Conservation (phyloP, 2,797 vertebrate species). For the Lateolabrax maculatus region DNA sequence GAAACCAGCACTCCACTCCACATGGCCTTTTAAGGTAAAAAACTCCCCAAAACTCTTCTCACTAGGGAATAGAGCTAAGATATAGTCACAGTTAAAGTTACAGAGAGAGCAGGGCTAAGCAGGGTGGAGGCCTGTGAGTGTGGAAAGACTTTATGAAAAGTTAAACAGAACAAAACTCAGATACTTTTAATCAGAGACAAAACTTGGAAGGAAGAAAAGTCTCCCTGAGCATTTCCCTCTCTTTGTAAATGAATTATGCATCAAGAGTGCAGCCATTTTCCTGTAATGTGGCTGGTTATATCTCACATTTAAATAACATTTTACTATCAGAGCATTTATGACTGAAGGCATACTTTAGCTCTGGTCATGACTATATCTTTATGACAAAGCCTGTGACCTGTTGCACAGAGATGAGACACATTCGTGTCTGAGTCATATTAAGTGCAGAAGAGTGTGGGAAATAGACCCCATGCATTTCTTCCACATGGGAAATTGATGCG, state of each 20-base stretch:
- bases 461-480: slow-evolving; percentile 47
- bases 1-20: slow-evolving; percentile 77
- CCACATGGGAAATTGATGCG: slow-evolving; percentile 56
- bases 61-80: slow-evolving; percentile 74
- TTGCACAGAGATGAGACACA: slow-evolving; percentile 45
- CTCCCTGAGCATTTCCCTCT: neutral
- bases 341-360: slow-evolving; percentile 24
- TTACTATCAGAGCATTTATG: slow-evolving; percentile 67
- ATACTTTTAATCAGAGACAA: slow-evolving; percentile 21
- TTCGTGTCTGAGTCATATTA: slow-evolving; percentile 54
- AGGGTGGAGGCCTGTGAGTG: slow-evolving; percentile 30
- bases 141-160: slow-evolving; percentile 40
- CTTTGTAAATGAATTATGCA: slow-evolving; percentile 1
- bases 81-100: slow-evolving; percentile 78
- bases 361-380: slow-evolving; percentile 54
- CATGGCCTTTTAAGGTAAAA: slow-evolving; percentile 88
- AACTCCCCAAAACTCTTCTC: slow-evolving; percentile 80
- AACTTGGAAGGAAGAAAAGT: slow-evolving; percentile 11
- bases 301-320: slow-evolving; percentile 70
- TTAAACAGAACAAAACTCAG: slow-evolving; percentile 5
- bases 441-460: slow-evolving; percentile 70
- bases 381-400: slow-evolving; percentile 46
- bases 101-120: slow-evolving; percentile 38
- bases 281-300: slow-evolving; percentile 5
- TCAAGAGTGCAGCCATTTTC: slow-evolving; percentile 15